Percentiles rank a stretch among this genome's conserved stretches.
phyloP scores from a whole-genome alignment of 1,140 invertebrate species.

The Branchinecta lynchi region DNA sequence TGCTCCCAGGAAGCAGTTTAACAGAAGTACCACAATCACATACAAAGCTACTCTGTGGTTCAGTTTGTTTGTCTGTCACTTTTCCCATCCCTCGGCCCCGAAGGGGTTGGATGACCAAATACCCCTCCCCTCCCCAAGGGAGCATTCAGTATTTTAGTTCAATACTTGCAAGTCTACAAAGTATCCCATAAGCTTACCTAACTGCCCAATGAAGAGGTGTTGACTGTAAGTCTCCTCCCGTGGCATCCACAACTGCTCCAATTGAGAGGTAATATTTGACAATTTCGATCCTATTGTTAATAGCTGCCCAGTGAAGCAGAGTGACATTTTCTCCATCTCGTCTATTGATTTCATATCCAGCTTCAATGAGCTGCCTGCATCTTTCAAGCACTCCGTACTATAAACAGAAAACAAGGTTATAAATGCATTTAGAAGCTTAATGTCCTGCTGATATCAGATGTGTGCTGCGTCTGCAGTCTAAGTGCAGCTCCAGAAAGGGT shows the following conservation, averaged over 20 bases:
- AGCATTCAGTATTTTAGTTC: too few species aligned
- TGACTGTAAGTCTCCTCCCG: constrained; percentile 86
- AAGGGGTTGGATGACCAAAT: too few species aligned
- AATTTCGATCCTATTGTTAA: constrained; percentile 88
- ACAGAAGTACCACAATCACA: too few species aligned
- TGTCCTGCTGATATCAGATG: too few species aligned
- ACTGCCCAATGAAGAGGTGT: constrained; percentile 97
- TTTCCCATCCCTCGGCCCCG: too few species aligned
- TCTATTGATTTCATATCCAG: constrained; percentile 75
- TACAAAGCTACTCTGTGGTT: too few species aligned
- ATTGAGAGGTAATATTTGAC: constrained; percentile 72
- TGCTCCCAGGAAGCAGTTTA: too few species aligned
- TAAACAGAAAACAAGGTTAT: constrained; percentile 23
- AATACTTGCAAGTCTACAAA: too few species aligned
- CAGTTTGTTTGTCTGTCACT: too few species aligned
- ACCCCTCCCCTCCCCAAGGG: too few species aligned
- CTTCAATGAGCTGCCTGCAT: constrained; percentile 69
- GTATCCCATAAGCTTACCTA: constrained; percentile 34
- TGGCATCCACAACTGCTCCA: constrained; percentile 76
- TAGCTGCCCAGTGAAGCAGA: constrained; percentile 95
- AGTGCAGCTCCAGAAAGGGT: too few species aligned
- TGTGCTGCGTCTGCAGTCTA: too few species aligned
- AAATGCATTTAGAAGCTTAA: background rate
- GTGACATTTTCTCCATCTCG: constrained; percentile 82
- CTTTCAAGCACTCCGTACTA: constrained; percentile 71